Conservation (phyloP, 2,888 invertebrate genomes). For the Beris chalybata region DNA sequence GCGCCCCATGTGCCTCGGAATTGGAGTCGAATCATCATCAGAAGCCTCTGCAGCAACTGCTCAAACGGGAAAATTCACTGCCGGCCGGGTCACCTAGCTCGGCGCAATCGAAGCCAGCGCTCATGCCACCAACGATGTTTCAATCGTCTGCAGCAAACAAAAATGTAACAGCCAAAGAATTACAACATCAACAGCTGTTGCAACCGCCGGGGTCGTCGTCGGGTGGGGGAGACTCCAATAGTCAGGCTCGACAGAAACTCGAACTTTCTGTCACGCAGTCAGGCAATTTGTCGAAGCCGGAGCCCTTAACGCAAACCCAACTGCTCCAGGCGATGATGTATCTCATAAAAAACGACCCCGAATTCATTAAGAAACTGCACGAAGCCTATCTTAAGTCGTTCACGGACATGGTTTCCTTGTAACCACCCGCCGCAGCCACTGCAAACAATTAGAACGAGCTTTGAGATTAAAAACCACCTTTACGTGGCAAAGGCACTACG, state of each 20-base stretch:
- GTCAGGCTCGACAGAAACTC: conserved; percentile 24
- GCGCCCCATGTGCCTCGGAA: conserved; percentile 18
- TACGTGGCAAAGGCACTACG: conserved; percentile 12
- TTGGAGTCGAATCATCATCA: conserved; percentile 27
- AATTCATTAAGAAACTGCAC: conserved; percentile 86
- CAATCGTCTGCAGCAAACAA: conserved; percentile 61
- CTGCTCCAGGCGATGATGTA: conserved; percentile 86
- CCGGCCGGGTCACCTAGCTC: conserved; percentile 1
- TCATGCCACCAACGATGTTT: conserved; percentile 88
- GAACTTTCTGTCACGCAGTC: conserved; percentile 1
- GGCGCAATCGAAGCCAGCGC: conserved; percentile 67
- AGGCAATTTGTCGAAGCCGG: conserved; percentile 46
- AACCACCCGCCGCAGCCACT: conserved; percentile 8
- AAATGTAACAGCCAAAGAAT: conserved; percentile 12
- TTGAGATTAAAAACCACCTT: background rate
- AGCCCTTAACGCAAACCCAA: conserved; percentile 85
- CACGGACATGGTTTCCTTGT: conserved; percentile 62
- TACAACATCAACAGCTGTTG: conserved; percentile 29
- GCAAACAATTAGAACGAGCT: background rate
- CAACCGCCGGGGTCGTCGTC: background rate
- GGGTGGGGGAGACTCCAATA: no score
- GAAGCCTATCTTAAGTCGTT: conserved; percentile 90
- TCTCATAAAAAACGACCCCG: conserved; percentile 82
- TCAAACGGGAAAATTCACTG: conserved; percentile 34
- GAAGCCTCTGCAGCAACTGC: conserved; percentile 33